phyloP scores from a whole-genome alignment of 2,113 vertebrate species.

The Acrocephalus arundinaceus region DNA sequence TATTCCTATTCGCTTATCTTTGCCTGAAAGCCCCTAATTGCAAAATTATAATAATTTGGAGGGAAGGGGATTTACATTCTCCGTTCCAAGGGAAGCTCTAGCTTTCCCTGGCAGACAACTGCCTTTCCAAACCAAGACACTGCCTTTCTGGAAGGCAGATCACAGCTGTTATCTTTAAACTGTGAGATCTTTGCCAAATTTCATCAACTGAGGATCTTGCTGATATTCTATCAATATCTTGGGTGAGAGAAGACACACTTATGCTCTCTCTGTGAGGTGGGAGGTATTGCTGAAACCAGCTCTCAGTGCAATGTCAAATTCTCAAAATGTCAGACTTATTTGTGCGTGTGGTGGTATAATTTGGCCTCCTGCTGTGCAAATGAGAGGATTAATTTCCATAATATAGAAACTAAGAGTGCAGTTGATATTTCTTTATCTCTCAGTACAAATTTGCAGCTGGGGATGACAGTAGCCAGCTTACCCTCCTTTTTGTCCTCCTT shows the following conservation, averaged over 20 bases:
- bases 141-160: neutral
- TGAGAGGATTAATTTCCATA: slow-evolving; percentile 45
- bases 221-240: neutral
- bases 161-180: neutral
- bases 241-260: neutral
- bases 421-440: neutral
- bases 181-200: neutral
- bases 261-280: neutral
- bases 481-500: neutral
- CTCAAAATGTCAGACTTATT: slow-evolving; percentile 23
- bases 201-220: neutral
- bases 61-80: too few relatives aligned
- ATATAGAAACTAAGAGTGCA: slow-evolving; percentile 21
- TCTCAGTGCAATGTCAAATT: neutral
- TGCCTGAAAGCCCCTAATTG: too few relatives aligned
- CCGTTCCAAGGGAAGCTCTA: too few relatives aligned
- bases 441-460: neutral
- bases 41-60: too few relatives aligned
- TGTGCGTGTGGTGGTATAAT: slow-evolving; percentile 31
- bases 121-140: too few relatives aligned
- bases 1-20: too few relatives aligned
- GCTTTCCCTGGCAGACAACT: too few relatives aligned
- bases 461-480: neutral
- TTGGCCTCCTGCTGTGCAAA: slow-evolving; percentile 12
- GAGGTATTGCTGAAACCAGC: neutral